Base-by-base conservation (phyloP, 2,113 vertebrate genomes). In the Scopus umbretta region DNA sequence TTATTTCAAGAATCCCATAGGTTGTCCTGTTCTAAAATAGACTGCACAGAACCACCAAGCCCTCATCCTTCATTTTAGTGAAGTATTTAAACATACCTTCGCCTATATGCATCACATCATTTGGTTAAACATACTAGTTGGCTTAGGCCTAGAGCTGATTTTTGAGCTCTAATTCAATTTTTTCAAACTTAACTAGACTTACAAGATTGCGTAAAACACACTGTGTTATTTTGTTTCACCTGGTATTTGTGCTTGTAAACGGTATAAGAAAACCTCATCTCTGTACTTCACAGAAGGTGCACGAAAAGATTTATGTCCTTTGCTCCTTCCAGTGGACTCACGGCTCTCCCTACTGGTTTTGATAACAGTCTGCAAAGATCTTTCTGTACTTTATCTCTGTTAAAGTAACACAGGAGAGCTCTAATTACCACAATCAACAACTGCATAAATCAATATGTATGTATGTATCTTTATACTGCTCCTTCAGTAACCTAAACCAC, bases 341-440 rank as follows among this genome's bases (percentile, higher is more conserved):
- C 0, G 86, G 97, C 96, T 97, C 97, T 95, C 97, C 92, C 97
- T 97, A 58, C 95, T 96, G 95, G 96, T 72, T 96, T 68, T 89
- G 61, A 21, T 22, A 91, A 94, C 43, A 94, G 95, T 49, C 36
- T 96, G 92, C 94, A 97, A 89, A 97, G 80, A 71, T 65, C 45
- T 27, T 74, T 63, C 76, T 86, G 32, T 16, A 49, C 32, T 86
- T 92, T 11, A n/a, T 50, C 58, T 80, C 78, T 65, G 38, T 59
- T 86, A 61, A 49, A 8, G 5, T 43, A 80, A 59, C n/a, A 74
- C 20, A 3, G 32, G 20, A 86, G 56, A 84, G 38, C 26, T 78
- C 59, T 80, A 62, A 92, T 72, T 88, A 78, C 52, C 56, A n/a
- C 22, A 67, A 20, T 29, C 73, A 93, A 55, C 68, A 95, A 29